Conservation (phyloP, 2,797 vertebrate species). For the Cetoscarus ocellatus region DNA sequence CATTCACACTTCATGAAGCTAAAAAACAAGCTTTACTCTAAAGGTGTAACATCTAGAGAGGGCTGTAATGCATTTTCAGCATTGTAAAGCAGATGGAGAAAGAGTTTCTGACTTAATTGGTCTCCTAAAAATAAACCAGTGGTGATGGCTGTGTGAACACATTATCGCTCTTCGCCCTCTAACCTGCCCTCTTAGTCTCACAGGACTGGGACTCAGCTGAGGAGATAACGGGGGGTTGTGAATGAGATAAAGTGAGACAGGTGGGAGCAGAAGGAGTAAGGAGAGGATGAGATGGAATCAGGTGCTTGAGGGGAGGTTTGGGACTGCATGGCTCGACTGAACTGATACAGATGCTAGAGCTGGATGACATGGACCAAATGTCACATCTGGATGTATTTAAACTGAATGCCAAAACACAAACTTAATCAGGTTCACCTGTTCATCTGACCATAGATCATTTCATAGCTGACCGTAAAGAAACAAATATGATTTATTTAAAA, state of each 20-base stretch:
- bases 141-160: background rate
- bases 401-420: too few relatives aligned
- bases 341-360: slow-evolving; percentile 20
- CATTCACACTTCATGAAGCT: slow-evolving; percentile 18
- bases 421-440: too few relatives aligned
- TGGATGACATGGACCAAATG: background rate
- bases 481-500: too few relatives aligned
- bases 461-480: too few relatives aligned
- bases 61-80: slow-evolving; percentile 17
- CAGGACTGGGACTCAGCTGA: slow-evolving; percentile 22
- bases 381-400: too few relatives aligned
- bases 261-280: slow-evolving; percentile 15
- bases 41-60: slow-evolving; percentile 1
- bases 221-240: slow-evolving; percentile 37
- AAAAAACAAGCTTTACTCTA: slow-evolving; percentile 10
- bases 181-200: slow-evolving; percentile 28
- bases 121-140: slow-evolving; percentile 12
- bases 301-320: slow-evolving; percentile 24
- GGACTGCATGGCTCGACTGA: slow-evolving; percentile 19
- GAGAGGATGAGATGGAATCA: slow-evolving; percentile 44
- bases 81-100: background rate
- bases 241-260: slow-evolving; percentile 27
- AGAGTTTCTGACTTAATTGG: slow-evolving; percentile 17
- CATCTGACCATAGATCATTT: too few relatives aligned
- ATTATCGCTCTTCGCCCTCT: slow-evolving; percentile 29